A percentile compares a stretch with the other conserved stretches of the same genome.
phyloP scores from a whole-genome alignment of 2,888 invertebrate species.

The Eristalis tenax region DNA sequence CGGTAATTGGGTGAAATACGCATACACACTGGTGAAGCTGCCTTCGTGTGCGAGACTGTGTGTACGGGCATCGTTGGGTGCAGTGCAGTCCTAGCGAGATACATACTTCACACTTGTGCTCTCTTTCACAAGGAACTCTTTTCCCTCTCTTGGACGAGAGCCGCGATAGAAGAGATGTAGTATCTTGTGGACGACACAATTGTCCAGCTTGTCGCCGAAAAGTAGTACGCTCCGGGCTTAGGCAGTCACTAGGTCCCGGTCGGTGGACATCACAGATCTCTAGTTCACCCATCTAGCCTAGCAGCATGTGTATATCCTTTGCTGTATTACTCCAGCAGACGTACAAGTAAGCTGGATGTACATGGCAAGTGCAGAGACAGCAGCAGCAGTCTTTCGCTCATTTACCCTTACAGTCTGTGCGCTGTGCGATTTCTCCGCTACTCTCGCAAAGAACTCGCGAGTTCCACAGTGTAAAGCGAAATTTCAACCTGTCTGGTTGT shows the following conservation, averaged over 20 bases:
- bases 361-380: slow-evolving; percentile 33
- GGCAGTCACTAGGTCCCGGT: slow-evolving; percentile 41
- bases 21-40: too few species aligned
- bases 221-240: slow-evolving; percentile 42
- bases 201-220: background rate
- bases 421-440: slow-evolving; percentile 36
- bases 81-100: slow-evolving; percentile 58
- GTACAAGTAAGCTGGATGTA: background rate
- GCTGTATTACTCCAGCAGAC: background rate
- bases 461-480: slow-evolving; percentile 59
- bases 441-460: slow-evolving; percentile 39
- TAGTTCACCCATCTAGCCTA: background rate
- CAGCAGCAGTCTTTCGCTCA: slow-evolving; percentile 26
- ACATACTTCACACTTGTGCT: background rate
- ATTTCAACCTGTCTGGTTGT: slow-evolving; percentile 70
- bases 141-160: slow-evolving; percentile 16
- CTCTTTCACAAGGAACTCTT: slow-evolving; percentile 12
- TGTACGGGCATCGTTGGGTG: slow-evolving; percentile 33
- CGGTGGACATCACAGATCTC: background rate
- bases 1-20: background rate
- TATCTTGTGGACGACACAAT: slow-evolving; percentile 7
- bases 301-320: slow-evolving; percentile 15
- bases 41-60: background rate
- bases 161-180: slow-evolving; percentile 15
- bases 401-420: slow-evolving; percentile 33